A percentile compares a stretch with the other conserved stretches of the same genome.
phyloP scores from a whole-genome alignment of 2,113 vertebrate species.

The Halichoeres trimaculatus region DNA sequence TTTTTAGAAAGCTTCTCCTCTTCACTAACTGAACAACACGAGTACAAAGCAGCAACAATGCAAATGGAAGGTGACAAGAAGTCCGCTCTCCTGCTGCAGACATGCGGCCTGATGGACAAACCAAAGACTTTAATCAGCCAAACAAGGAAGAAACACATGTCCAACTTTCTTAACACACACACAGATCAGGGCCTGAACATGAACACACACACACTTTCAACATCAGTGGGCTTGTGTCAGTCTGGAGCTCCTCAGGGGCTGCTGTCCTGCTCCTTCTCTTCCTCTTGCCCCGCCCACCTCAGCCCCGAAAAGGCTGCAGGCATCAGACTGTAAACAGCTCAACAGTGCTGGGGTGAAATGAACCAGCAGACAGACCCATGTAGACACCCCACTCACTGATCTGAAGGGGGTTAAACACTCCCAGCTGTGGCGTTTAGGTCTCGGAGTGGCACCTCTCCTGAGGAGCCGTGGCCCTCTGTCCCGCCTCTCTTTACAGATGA shows the following conservation, averaged over 20 bases:
- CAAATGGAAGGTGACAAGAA: slow-evolving; percentile 67
- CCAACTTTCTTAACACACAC: slow-evolving; percentile 45
- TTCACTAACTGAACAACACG: slow-evolving; percentile 53
- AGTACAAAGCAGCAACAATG: slow-evolving; percentile 18
- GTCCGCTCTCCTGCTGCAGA: slow-evolving; percentile 43
- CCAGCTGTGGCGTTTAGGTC: slow-evolving; percentile 77
- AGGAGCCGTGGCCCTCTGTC: slow-evolving; percentile 42
- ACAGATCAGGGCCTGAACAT: slow-evolving; percentile 13
- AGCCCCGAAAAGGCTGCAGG: slow-evolving; percentile 66
- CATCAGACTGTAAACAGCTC: slow-evolving; percentile 77
- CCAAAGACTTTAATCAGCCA: slow-evolving; percentile 71
- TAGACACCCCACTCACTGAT: slow-evolving; percentile 59
- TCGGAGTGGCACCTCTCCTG: slow-evolving; percentile 59
- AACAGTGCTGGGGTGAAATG: slow-evolving; percentile 69
- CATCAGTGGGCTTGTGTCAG: slow-evolving; percentile 34
- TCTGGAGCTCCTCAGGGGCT: slow-evolving; percentile 55
- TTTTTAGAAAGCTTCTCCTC: slow-evolving; percentile 34
- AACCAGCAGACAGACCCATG: slow-evolving; percentile 72
- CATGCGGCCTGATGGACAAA: slow-evolving; percentile 58
- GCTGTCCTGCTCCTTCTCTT: slow-evolving; percentile 19
- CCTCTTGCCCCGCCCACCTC: slow-evolving; percentile 53
- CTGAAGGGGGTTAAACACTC: slow-evolving; percentile 75
- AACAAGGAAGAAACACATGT: slow-evolving; percentile 56
- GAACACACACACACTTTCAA: slow-evolving; percentile 32
- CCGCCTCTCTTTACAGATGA: slow-evolving; percentile 4